These are phyloP conservation scores for Tinea semifulvella DNA, from an alignment of 2,888 invertebrate species.

Conservation along the genomic window DNA sequence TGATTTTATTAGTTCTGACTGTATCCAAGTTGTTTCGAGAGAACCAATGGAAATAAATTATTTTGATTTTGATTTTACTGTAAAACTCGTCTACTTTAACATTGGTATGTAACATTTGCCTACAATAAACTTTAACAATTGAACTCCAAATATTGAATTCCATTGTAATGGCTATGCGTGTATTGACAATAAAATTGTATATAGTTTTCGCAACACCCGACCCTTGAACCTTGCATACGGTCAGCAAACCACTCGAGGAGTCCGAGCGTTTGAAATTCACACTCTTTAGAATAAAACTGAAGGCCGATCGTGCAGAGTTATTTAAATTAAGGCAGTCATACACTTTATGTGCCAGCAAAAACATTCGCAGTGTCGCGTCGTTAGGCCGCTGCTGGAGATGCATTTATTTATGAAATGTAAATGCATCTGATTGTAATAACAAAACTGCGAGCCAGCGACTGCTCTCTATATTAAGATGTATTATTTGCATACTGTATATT, in stretches of 20 bases:
- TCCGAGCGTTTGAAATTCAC: constrained; percentile 31
- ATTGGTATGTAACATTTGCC: too few species aligned
- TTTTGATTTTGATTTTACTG: too few species aligned
- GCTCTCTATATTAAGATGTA: constrained; percentile 67
- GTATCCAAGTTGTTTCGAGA: too few species aligned
- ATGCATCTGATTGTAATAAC: constrained; percentile 67
- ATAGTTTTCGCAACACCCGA: not conserved
- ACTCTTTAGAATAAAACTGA: constrained; percentile 27
- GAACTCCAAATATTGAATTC: too few species aligned
- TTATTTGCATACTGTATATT: constrained; percentile 56
- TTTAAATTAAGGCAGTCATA: constrained; percentile 50
- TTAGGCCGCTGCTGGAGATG: constrained; percentile 45
- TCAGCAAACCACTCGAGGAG: not conserved
- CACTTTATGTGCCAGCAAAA: constrained; percentile 36
- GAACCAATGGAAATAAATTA: too few species aligned
- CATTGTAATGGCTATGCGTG: too few species aligned
- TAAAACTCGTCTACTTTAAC: too few species aligned
- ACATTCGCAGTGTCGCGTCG: constrained; percentile 38
- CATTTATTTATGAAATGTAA: constrained; percentile 69
- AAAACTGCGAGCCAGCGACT: constrained; percentile 50
- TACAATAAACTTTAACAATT: too few species aligned
- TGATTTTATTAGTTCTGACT: too few species aligned
- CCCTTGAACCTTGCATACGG: not conserved
- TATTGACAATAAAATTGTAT: too few species aligned
- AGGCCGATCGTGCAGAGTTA: constrained; percentile 32